Evolutionary conservation across 2,797 vertebrate species (phyloP), one percentile per base, ranked within the genome.

Genomic region (Eurystomus glaucurus): DNA sequence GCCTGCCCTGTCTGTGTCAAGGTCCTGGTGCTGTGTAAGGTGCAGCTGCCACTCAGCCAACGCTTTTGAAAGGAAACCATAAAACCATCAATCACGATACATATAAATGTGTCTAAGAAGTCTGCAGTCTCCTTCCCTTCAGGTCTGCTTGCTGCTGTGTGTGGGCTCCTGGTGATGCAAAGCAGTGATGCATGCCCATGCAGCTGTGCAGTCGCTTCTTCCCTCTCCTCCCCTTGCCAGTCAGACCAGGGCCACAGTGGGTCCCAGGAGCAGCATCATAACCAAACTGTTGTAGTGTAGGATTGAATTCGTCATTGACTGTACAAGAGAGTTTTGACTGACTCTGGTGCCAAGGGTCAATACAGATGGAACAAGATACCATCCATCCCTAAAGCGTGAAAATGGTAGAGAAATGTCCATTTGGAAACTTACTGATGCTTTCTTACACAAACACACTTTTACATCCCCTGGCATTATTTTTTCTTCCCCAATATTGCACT

Each of bases 1-100:
- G 11, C n/a, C 14, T 68, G 29, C 19, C 39, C 14, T 0, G 0
- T 54, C 43, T 60, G 14, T 37, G 39, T 48, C 3, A 1, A 23
- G 5, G 26, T 45, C 14, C 65, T 78, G 65, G 4, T 3, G 14
- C 35, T 87, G 35, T 31, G 55, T 10, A 11, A 35, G 37, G 3
- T n/a, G 14, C 14, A 71, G 43, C 48, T 45, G 50, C 15, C 26
- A 8, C 51, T 57, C 23, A 77, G 60, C 5, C 16, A n/a, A 22
- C 0, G 0, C 2, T 75, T 50, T 33, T 54, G 52, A 88, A 39
- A 52, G 6, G 35, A 75, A 68, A 20, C 14, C 18, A 6, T 3
- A 4, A 46, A 91, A 10, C 11, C 29, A 26, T 6, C 51, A 23
- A 22, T 29, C 6, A 22, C n/a, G 7, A 0, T 3, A 6, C 0